phyloP scores from a whole-genome alignment of 2,113 vertebrate genomes.

The Capricornis sumatraensis region DNA sequence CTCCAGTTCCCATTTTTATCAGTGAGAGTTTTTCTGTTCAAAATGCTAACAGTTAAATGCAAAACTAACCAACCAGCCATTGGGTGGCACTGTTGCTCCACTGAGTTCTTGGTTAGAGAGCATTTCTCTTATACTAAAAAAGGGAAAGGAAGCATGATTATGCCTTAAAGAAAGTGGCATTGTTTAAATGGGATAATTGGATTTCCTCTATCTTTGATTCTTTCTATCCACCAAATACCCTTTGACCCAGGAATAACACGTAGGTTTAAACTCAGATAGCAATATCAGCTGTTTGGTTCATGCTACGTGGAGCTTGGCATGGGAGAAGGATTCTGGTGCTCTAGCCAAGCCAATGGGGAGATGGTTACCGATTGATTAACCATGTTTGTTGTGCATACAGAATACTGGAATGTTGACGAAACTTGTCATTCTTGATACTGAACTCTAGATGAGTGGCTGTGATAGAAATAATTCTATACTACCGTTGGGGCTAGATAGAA shows the following conservation, averaged over 20 bases:
- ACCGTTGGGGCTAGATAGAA: neutral
- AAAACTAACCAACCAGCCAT: slow-evolving; percentile 61
- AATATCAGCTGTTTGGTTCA: neutral
- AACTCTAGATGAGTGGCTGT: neutral
- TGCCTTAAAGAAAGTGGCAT: slow-evolving; percentile 61
- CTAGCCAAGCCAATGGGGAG: neutral
- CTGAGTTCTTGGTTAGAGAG: slow-evolving; percentile 11
- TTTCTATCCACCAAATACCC: neutral
- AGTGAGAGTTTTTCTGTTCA: neutral
- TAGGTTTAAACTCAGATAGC: neutral
- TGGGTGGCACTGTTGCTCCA: slow-evolving; percentile 83
- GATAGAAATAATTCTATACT: neutral
- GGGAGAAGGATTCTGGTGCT: slow-evolving; percentile 3
- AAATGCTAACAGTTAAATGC: neutral
- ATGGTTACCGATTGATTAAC: neutral
- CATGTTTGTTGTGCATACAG: neutral
- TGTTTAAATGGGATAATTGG: slow-evolving; percentile 41
- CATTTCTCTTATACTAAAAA: slow-evolving; percentile 31
- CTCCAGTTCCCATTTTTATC: slow-evolving; percentile 3
- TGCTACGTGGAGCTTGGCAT: neutral
- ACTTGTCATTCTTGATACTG: neutral
- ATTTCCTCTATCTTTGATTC: slow-evolving; percentile 37
- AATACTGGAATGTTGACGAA: no score
- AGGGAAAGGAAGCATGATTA: slow-evolving; percentile 28
- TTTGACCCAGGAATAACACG: slow-evolving; percentile 10